Evolutionary conservation across 2,797 vertebrate species (phyloP), one percentile per base, ranked within the genome.

Genomic region (Sebastes diaconus): DNA sequence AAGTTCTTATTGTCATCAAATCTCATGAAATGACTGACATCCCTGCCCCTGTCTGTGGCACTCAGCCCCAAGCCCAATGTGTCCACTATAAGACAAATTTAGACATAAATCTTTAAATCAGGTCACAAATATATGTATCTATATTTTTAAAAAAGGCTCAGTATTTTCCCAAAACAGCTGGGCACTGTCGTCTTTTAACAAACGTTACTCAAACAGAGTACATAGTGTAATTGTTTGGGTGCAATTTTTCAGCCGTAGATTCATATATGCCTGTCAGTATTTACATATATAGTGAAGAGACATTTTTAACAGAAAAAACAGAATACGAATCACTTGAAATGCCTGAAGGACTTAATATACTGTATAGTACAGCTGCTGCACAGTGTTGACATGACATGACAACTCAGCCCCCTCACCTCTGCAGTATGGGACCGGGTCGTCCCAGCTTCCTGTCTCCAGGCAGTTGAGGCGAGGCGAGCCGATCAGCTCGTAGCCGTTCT

Each of bases 391-490:
- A 63, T 32, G 27, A 69, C 27, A n/a, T 54, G 22, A 68, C 25
- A 12, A 22, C 20, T 4, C 29, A 22, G 46, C 2, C 2, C 42
- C 42, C 84, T 92, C 46, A 99, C 98, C 97, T 97, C 95, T 94
- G 93, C 98, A 99, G 75, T 95, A 94, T 0, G 98, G 98, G 20
- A 92, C 8, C 5, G 42, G 46, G 70, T 94, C 68, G 54, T 91
- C 94, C 98, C 98, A 99, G 73, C 80, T 87, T 85, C 97, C 97
- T 1, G 96, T 96, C 32, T 97, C 97, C 83, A 95, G 88, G 90
- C 98, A 99, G 0, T 54, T 92, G 13, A 98, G 84, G 74, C 87
- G 95, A 27, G 87, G 30, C 0, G 77, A 89, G 83, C 98, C 98
- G 13, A 90, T 88, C 80, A 98, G 90, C 84, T 95, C 94, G 78